Conservation (phyloP, 2,113 vertebrate species). For the Lipotes vexillifer region DNA sequence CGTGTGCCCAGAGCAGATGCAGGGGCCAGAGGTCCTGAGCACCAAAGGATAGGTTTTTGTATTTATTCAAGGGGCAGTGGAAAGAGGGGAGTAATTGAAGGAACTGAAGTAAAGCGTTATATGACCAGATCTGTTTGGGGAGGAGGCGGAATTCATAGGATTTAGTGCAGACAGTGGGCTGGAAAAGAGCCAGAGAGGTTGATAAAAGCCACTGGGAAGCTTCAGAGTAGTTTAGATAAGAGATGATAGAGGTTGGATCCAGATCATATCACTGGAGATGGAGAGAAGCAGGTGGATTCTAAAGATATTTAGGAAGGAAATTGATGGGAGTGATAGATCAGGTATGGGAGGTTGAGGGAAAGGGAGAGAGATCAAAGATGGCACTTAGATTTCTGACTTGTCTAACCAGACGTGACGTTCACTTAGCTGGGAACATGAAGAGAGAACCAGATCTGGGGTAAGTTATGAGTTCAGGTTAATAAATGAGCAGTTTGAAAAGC, state of each 20-base stretch:
- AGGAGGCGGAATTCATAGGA: background rate
- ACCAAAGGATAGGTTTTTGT: background rate
- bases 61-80: background rate
- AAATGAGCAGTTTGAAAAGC: background rate
- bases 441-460: background rate
- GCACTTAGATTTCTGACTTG: background rate
- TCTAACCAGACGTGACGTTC: background rate
- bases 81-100: background rate
- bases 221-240: fast-evolving
- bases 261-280: background rate
- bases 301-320: background rate
- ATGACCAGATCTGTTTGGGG: background rate
- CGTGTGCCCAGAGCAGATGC: too few relatives aligned
- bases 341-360: background rate
- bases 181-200: background rate
- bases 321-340: background rate
- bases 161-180: background rate
- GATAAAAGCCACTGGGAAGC: background rate
- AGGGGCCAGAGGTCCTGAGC: background rate
- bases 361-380: background rate
- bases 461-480: background rate
- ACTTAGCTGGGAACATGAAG: background rate
- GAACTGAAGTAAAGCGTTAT: background rate
- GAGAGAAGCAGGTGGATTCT: background rate
- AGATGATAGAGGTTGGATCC: background rate